These are phyloP conservation scores for Bujurquina vittata DNA, from an alignment of 2,113 vertebrate species.

Conservation along the genomic window DNA sequence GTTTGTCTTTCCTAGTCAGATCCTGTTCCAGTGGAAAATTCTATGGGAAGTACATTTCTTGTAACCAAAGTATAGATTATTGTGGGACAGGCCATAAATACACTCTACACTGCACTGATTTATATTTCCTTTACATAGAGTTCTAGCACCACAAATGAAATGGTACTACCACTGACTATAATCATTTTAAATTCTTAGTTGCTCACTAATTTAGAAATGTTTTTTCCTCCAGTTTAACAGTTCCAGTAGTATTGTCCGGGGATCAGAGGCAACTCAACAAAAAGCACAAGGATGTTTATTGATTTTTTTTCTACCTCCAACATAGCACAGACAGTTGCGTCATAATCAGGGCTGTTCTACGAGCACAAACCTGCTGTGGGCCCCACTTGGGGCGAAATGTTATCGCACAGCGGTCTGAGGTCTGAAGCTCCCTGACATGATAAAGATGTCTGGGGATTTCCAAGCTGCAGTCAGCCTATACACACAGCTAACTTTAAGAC, in stretches of 20 bases:
- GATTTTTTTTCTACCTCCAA: neutral
- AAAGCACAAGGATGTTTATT: neutral
- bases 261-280: neutral
- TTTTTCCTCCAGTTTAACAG: neutral
- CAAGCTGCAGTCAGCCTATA: neutral
- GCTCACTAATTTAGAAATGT: neutral
- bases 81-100: neutral
- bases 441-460: conserved; percentile 35
- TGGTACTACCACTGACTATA: neutral
- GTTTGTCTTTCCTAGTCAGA: conserved; percentile 13
- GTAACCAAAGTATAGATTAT: neutral
- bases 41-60: neutral
- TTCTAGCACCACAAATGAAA: conserved; percentile 20
- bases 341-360: neutral
- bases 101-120: neutral
- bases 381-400: neutral
- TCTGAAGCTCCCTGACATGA: conserved; percentile 32
- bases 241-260: neutral
- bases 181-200: neutral
- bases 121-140: conserved; percentile 21
- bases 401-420: conserved; percentile 37
- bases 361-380: conserved; percentile 1
- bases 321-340: neutral
- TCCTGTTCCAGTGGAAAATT: neutral
- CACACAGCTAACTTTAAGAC: conserved; percentile 6